Conservation (phyloP, 2,113 vertebrate species). For the Pseudopodoces humilis region DNA sequence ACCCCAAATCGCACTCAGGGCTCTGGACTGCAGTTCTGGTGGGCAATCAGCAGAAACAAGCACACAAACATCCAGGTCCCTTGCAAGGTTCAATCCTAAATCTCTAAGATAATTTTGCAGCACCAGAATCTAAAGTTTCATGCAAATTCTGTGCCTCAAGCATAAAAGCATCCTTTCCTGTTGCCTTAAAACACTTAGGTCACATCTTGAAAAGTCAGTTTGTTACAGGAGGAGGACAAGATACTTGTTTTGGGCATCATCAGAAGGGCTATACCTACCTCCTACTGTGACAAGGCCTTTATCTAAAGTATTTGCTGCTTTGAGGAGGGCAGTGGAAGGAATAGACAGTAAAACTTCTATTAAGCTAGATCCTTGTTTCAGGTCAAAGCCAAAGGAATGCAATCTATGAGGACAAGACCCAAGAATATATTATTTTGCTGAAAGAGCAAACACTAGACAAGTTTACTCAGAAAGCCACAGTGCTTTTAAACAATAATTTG, state of each 20-base stretch:
- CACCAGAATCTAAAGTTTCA: neutral
- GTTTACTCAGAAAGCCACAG: neutral
- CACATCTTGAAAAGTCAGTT: neutral
- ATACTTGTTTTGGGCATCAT: neutral
- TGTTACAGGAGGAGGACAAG: neutral
- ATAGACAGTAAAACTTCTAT: neutral
- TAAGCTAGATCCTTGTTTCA: neutral
- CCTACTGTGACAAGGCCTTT: neutral
- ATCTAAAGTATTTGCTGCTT: neutral
- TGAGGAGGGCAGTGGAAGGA: neutral
- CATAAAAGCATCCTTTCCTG: neutral
- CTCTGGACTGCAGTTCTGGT: neutral
- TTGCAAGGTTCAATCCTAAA: neutral
- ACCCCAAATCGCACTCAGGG: accelerated
- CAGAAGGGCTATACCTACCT: neutral
- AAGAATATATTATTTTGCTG: neutral
- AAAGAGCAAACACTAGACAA: neutral
- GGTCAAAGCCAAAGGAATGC: neutral
- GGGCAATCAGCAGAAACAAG: neutral
- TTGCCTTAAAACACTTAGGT: neutral
- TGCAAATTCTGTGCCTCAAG: neutral
- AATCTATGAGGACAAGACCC: neutral
- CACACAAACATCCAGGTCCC: accelerated
- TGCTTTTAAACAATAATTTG: neutral
- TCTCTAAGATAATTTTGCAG: neutral